These are phyloP conservation scores for Leptodactylus fallax DNA, from an alignment of 2,797 vertebrate species.

Conservation along the genomic window DNA sequence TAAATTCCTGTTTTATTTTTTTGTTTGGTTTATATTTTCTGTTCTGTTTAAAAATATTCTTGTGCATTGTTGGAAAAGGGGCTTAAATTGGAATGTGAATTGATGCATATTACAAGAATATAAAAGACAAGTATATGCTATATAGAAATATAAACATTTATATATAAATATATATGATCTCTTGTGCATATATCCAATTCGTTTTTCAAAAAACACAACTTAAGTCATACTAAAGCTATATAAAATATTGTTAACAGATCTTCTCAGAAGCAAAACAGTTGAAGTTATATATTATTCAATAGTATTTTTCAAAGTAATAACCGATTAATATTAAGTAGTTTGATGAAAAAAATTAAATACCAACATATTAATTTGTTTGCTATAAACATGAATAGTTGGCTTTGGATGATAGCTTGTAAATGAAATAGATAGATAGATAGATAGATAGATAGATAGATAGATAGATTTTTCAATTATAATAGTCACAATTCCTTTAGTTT, in stretches of 20 bases:
- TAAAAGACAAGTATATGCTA: not conserved
- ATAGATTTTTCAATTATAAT: not conserved
- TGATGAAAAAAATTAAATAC: constrained; percentile 19
- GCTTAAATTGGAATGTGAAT: too few relatives aligned
- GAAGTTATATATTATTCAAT: constrained; percentile 43
- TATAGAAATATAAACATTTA: too few relatives aligned
- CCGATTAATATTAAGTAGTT: constrained; percentile 48
- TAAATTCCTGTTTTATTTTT: not conserved
- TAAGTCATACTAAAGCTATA: too few relatives aligned
- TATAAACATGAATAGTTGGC: constrained; percentile 4
- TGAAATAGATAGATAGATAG: not conserved
- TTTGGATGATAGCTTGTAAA: not conserved
- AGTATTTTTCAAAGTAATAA: constrained; percentile 37
- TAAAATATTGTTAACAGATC: not conserved
- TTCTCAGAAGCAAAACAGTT: constrained; percentile 21
- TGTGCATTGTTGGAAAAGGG: not conserved
- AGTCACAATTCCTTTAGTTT: too few relatives aligned
- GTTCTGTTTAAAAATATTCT: not conserved
- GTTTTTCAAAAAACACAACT: too few relatives aligned
- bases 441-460: not conserved
- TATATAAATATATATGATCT: too few relatives aligned
- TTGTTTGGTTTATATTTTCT: not conserved
- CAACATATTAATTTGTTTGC: constrained; percentile 44
- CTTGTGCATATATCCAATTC: too few relatives aligned
- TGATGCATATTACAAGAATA: not conserved